A percentile compares a stretch with the other conserved stretches of the same genome.
Conservation (phyloP, 1,140 invertebrate species). For the Eriosoma lanigerum region DNA sequence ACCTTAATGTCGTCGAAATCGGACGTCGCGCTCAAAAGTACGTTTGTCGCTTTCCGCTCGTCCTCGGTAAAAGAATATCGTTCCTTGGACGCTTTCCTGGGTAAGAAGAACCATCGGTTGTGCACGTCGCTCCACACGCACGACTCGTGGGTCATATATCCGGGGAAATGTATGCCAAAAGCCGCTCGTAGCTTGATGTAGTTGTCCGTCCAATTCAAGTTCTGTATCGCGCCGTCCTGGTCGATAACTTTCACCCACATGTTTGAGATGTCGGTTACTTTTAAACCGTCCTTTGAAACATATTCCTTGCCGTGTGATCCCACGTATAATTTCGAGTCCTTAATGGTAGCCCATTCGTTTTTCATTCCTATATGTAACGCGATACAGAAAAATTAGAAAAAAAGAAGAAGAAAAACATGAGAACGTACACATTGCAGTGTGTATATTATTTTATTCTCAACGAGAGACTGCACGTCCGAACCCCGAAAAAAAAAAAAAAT, state of each 20-base stretch:
- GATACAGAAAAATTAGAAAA: too few relatives aligned
- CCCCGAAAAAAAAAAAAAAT: too few relatives aligned
- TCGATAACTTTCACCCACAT: slow-evolving; percentile 91
- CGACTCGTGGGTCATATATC: slow-evolving; percentile 97
- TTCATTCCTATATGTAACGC: slow-evolving; percentile 74
- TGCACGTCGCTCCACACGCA: slow-evolving; percentile 83
- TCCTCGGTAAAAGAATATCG: slow-evolving; percentile 87
- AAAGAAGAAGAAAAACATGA: too few relatives aligned
- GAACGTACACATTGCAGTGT: too few relatives aligned
- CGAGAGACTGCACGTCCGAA: too few relatives aligned
- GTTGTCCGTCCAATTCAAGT: slow-evolving; percentile 68
- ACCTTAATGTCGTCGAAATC: slow-evolving; percentile 74
- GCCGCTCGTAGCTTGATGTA: slow-evolving; percentile 68
- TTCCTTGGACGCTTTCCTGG: slow-evolving; percentile 83
- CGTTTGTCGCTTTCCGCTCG: slow-evolving; percentile 87
- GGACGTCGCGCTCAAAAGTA: slow-evolving; percentile 82
- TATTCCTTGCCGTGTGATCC: slow-evolving; percentile 98
- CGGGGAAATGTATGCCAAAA: slow-evolving; percentile 70
- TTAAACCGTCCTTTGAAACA: slow-evolving; percentile 77
- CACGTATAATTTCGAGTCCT: slow-evolving; percentile 84
- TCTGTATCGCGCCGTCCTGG: slow-evolving; percentile 73
- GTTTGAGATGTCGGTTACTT: slow-evolving; percentile 74
- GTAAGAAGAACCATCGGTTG: slow-evolving; percentile 91
- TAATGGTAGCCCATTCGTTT: slow-evolving; percentile 95
- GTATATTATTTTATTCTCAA: too few relatives aligned